Evolutionary conservation across 2,113 vertebrate genomes (phyloP).

Genomic region (Spermophilus dauricus): DNA sequence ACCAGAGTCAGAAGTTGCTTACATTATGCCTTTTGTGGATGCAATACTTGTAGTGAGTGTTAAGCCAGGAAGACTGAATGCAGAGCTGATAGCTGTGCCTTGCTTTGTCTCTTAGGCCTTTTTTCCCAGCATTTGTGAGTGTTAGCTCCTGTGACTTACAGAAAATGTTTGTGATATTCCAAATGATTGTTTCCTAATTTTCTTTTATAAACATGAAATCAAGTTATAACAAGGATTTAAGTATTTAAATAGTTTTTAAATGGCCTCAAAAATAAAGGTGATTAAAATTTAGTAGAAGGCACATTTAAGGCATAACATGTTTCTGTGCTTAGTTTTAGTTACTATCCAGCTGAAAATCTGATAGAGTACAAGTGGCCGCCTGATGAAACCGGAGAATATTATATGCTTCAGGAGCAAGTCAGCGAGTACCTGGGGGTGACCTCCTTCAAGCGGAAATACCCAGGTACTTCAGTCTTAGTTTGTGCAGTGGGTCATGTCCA

Average conservation of each 20-base stretch:
- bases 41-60: background rate
- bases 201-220: background rate
- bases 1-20: background rate
- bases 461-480: constrained; percentile 90
- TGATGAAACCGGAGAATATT: constrained; percentile 98
- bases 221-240: background rate
- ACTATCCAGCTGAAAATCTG: constrained; percentile 98
- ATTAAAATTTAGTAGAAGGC: background rate
- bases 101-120: background rate
- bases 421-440: constrained; percentile 99
- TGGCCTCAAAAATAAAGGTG: background rate
- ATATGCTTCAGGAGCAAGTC: constrained; percentile 99
- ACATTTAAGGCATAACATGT: constrained; percentile 35
- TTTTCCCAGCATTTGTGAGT: too few relatives aligned
- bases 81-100: background rate
- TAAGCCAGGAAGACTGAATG: too few relatives aligned
- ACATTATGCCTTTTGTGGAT: too few relatives aligned
- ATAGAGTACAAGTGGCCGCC: constrained; percentile 99
- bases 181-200: background rate
- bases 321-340: constrained; percentile 91
- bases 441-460: constrained; percentile 99
- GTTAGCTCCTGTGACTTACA: background rate
- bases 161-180: background rate
- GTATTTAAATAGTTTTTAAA: constrained; percentile 31
- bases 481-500: background rate